Base-by-base conservation (phyloP, 2,113 vertebrate species). In the Menidia beryllina region DNA sequence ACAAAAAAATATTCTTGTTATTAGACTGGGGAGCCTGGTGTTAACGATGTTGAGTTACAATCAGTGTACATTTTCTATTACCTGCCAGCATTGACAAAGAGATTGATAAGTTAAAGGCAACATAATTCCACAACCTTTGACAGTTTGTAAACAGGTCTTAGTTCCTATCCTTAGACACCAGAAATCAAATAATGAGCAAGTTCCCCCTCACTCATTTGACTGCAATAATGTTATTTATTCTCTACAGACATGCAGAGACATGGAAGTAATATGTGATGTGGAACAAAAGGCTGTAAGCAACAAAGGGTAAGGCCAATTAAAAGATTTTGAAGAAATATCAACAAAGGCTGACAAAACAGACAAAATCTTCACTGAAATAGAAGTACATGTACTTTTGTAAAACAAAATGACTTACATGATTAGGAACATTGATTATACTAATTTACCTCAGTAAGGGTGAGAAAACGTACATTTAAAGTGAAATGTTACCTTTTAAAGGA, bases 181-280 rank as follows among this genome's bases (percentile, higher is more conserved):
- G 12, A 12, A 17, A 54, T 68, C 30, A 64, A 17, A 2, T 24
- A 36, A 56, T 58, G 9, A 41, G 20, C 13, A 48, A 45, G 17
- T 70, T 50, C 3, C 57, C n/a, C 19, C 30, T 71, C 38, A 50
- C 10, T 23, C 30, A 20, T 62, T 3, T 24, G 10, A 49, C 14
- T 20, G 48, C 39, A 45, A 14, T 68, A 41, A 68, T 80, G 2
- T 72, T 10, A 24, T 56, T 72, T 84, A 4, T 79, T 85, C 69
- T 77, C 62, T 67, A 39, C 83, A 94, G 93, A 71, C 34, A 45
- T 56, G 48, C 51, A 52, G 13, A 77, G 75, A 81, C 41, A 54
- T 7, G 4, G 55, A 57, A 41, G 54, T 26, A 54, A 26, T 43
- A 23, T 66, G 50, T 71, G 62, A n/a, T 81, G 64, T 69, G 62